Evolutionary conservation across 1,140 invertebrate species (phyloP), one percentile per base, ranked within the genome.

Genomic region (Drosophila athabasca): DNA sequence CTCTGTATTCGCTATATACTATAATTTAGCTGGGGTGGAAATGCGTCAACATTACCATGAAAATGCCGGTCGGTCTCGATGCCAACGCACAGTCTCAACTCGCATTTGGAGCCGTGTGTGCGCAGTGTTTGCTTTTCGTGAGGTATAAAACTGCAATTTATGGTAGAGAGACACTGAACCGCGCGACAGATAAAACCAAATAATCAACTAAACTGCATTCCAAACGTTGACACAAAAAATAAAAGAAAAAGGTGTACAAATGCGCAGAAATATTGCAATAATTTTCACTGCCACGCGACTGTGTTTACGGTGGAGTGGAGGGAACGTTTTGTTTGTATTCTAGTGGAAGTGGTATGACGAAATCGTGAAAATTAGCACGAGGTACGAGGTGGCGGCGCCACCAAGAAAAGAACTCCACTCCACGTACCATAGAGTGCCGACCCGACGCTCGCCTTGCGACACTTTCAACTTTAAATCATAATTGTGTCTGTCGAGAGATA

Each of bases 31-130:
- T 69, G 65, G 66, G 64, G 67, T 70, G 53, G 52, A 70, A 70
- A 70, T 70, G 48, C 48, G 50, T 62, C 49, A 49, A 57, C 39
- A 69, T 70, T 69, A 69, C 45, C 50, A 69, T 50, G 65, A 69
- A 68, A 70, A 70, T 58, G 67, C 67, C 67, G 67, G 67, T 69
- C 64, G 67, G 67, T 69, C 64, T 55, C 64, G 66, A 57, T 69
- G 66, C 67, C 52, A 69, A 58, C 65, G 65, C 66, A 43, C 64
- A 69, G 64, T 70, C 22, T 65, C 24, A 69, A 44, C 29, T 26
- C 52, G 52, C 52, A 58, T 44, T 58, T 55, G 45, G 49, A 70
- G 39, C 61, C 46, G 64, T 55, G 52, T 55, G 51, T 55, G 3
- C 35, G 3, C 11, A 39, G 35, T 39, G 11, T 39, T 39, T 39